Evolutionary conservation across 2,797 vertebrate species (phyloP).

Genomic region (Crenuchus spilurus): DNA sequence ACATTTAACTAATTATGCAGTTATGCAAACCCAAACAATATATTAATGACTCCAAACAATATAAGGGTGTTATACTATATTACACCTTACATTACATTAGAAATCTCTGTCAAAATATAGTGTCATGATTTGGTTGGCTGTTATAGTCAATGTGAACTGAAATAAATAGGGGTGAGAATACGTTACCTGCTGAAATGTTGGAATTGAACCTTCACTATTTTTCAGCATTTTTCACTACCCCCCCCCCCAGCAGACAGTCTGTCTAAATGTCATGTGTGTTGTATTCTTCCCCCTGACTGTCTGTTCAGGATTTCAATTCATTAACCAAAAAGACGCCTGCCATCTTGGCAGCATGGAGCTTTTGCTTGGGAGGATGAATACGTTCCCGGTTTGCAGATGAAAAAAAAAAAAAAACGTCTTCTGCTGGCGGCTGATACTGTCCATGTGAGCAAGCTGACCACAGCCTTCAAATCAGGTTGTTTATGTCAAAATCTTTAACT

Average conservation of each 20-base stretch:
- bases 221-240: conserved; percentile 33
- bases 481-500: conserved; percentile 66
- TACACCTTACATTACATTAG: background rate
- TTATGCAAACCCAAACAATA: too few species aligned
- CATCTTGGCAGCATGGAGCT: conserved; percentile 43
- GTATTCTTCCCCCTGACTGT: conserved; percentile 36
- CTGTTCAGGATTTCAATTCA: conserved; percentile 53
- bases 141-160: background rate
- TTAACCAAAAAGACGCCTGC: conserved; percentile 48
- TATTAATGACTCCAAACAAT: too few species aligned
- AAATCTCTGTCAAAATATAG: background rate
- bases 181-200: conserved; percentile 24
- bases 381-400: conserved; percentile 2
- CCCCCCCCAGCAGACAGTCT: conserved; percentile 45
- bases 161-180: conserved; percentile 29
- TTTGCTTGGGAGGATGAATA: conserved; percentile 25
- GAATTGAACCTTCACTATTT: conserved; percentile 31
- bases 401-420: conserved; percentile 22
- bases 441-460: conserved; percentile 51
- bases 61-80: background rate
- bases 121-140: background rate
- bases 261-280: conserved; percentile 49
- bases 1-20: background rate
- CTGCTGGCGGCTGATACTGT: conserved; percentile 14
- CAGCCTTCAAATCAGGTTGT: conserved; percentile 58